Evolutionary conservation across 23 tunicate genomes (phyloP), one percentile per base, ranked within the genome.

Genomic region (Halocynthia roretzi): DNA sequence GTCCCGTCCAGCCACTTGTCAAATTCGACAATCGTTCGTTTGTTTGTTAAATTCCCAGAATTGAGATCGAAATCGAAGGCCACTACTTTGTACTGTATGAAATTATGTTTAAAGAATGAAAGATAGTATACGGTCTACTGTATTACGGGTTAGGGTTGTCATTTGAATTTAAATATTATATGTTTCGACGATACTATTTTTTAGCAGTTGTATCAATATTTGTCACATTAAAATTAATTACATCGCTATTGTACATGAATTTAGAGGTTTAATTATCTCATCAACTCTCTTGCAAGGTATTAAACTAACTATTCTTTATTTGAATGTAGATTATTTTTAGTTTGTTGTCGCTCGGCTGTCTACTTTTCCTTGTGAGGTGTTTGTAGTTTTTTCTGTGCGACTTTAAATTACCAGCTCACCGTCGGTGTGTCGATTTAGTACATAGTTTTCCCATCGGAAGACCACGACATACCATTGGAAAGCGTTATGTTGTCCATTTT

Each of bases 391-490:
- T 15, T 60, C n/a, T 4, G 17, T 15, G 1, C 14, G 22, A 18
- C 31, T 22, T 11, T 20, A 31, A 52, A 51, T 72, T 17, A 12
- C 20, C 0, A 11, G 15, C 63, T 69, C 53, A 87, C 87, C 68
- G 54, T 72, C 51, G 86, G 68, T 11, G 98, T 62, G 67, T 92
- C 98, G 57, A 79, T 77, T 72, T 86, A 92, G 68, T 79, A 92
- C 98, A 92, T 92, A 8, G 61, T 82, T 17, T 54, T 52, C 6
- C 67, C 60, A 58, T 92, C 92, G 0, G 76, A 10, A 15, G 85
- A 78, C 98, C 98, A 92, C 61, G 98, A 86, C 21, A 92, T 54
- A 15, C 98, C 98, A 58, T 92, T 92, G 7, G 98, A 86, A 49
- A 92, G 86, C 55, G 86, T 92, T 14, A 91, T 70, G 62, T 74